These are phyloP conservation scores for Chymomyza costata DNA, from an alignment of 1,140 invertebrate genomes.

Conservation along the genomic window DNA sequence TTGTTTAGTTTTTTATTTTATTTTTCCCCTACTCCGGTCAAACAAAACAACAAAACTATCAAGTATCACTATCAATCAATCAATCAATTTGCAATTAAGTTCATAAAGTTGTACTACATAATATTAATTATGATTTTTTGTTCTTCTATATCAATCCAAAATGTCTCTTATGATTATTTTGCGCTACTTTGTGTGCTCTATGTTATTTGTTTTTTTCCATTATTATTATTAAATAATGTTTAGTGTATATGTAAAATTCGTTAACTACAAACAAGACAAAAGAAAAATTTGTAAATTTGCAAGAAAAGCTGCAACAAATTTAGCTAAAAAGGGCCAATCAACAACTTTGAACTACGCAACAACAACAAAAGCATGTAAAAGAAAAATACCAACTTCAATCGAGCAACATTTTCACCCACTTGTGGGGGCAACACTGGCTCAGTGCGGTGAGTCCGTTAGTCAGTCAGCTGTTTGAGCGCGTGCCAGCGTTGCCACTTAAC, in stretches of 20 bases:
- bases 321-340: conserved; percentile 62
- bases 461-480: conserved; percentile 42
- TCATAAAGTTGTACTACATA: conserved; percentile 67
- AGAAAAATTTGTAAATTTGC: conserved; percentile 62
- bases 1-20: conserved; percentile 62
- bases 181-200: conserved; percentile 70
- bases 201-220: conserved; percentile 73
- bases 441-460: neutral
- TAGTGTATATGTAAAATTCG: conserved; percentile 73
- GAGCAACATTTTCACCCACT: conserved; percentile 1
- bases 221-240: conserved; percentile 73
- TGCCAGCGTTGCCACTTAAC: conserved; percentile 16
- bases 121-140: conserved; percentile 38
- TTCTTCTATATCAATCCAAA: conserved; percentile 51
- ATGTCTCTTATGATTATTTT: conserved; percentile 59
- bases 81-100: conserved; percentile 69
- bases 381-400: conserved; percentile 5
- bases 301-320: conserved; percentile 60
- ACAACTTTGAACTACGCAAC: conserved; percentile 26
- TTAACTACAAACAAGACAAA: conserved; percentile 51
- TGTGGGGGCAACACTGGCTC: conserved; percentile 16
- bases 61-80: conserved; percentile 33
- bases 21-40: conserved; percentile 50
- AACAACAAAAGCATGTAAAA: conserved; percentile 25
- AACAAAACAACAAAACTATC: conserved; percentile 17